Base-by-base conservation (phyloP, 1,140 invertebrate species). In the Heliconius hermathena region DNA sequence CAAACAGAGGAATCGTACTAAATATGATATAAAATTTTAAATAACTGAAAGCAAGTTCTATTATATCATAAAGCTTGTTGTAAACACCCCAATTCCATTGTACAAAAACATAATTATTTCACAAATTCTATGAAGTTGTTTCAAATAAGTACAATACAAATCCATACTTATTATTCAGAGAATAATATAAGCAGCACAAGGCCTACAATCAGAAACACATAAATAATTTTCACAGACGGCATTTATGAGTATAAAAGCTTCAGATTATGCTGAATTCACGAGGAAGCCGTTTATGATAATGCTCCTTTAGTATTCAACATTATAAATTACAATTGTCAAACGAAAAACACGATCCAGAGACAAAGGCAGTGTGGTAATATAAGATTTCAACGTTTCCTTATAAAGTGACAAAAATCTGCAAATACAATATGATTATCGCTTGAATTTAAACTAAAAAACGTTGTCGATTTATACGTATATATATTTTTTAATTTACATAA, bases 271-370 rank as follows among this genome's bases (percentile, higher is more conserved):
- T 73, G 76, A 83, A 82, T 83, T 79, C 83, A 84, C 78, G 76
- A 86, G 84, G 78, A 84, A 85, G 76, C 79, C 75, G 81, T 87
- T 87, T 88, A 88, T 86, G 85, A 81, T 84, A 88, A 89, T 83
- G 75, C 20, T 73, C 60, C 74, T 74, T 84, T 76, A 80, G 81
- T 71, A 80, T 80, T 78, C 82, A 72, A 76, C 78, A 85, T 84
- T 85, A 82, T 80, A 88, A 87, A 87, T 88, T 86, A 88, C 82
- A 87, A 88, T 87, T 74, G 74, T 74, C 78, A 76, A 81, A 79
- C 33, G 76, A 73, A 82, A 84, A 83, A 83, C 73, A 82, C 77
- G 72, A 83, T 80, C 82, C 78, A 81, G 77, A 79, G 54, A 57
- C 54, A 57, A 52, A 52, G 71, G 72, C 77, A 46, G n/a, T 36